Evolutionary conservation across 2,113 vertebrate species (phyloP).

Genomic region (Ceyx melanurus): DNA sequence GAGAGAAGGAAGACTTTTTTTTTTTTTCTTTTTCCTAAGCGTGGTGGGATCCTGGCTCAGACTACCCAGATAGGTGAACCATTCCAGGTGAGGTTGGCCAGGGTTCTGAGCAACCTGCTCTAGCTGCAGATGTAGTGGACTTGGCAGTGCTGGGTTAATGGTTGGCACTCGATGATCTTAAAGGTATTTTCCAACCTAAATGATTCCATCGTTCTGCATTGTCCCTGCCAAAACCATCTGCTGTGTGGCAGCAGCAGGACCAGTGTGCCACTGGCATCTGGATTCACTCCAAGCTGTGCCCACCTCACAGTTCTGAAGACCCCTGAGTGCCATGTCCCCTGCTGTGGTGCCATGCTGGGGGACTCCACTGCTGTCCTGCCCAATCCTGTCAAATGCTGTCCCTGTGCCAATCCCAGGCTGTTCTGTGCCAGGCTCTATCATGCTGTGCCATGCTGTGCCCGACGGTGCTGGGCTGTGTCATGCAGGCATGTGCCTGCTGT

Average conservation of each 20-base stretch:
- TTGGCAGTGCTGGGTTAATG: neutral
- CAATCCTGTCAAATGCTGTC: too few species aligned
- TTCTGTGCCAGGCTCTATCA: neutral
- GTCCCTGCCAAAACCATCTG: conserved; percentile 82
- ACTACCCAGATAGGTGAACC: too few species aligned
- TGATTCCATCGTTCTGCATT: neutral
- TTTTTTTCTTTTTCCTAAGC: too few species aligned
- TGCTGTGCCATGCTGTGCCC: neutral
- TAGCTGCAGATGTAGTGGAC: too few species aligned
- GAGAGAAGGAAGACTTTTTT: too few species aligned
- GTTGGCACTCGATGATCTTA: neutral
- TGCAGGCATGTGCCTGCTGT: too few species aligned
- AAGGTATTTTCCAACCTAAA: neutral
- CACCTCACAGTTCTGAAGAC: neutral
- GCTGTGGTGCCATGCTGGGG: neutral
- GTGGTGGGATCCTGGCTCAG: too few species aligned
- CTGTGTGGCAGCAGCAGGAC: conserved; percentile 71
- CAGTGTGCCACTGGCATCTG: conserved; percentile 82
- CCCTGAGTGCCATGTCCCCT: neutral
- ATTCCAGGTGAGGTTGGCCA: too few species aligned
- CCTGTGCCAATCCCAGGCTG: neutral
- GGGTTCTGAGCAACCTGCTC: too few species aligned
- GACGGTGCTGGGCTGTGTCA: neutral
- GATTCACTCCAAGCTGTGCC: conserved; percentile 74
- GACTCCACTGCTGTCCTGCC: rapidly evolving